phyloP scores from a whole-genome alignment of 2,113 vertebrate species.

The Cynoglossus semilaevis region DNA sequence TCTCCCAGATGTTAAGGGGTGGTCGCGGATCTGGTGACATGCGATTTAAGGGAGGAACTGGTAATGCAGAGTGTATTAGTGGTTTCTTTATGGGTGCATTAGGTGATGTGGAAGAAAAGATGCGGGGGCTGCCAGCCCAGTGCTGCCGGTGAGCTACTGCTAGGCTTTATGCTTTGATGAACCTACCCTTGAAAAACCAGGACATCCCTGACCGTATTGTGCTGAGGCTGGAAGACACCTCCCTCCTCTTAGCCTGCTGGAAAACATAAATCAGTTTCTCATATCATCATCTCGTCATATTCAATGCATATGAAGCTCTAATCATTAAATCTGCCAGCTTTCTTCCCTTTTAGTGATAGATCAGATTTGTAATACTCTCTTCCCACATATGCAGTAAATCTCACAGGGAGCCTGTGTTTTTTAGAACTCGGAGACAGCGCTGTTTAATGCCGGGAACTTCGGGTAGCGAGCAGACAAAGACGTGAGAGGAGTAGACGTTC shows the following conservation, averaged over 20 bases:
- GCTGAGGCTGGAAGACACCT: conserved; percentile 45
- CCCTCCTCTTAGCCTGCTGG: conserved; percentile 59
- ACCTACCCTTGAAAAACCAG: conserved; percentile 72
- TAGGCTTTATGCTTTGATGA: conserved; percentile 69
- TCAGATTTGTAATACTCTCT: conserved; percentile 65
- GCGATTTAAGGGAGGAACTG: conserved; percentile 54
- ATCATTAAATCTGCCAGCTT: conserved; percentile 75
- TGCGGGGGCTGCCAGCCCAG: conserved; percentile 29
- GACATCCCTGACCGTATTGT: conserved; percentile 56
- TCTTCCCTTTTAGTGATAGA: conserved; percentile 61
- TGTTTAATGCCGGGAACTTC: conserved; percentile 39
- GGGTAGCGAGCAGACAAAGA: conserved; percentile 31
- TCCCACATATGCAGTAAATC: conserved; percentile 65
- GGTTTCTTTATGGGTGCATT: conserved; percentile 70
- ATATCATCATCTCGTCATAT: conserved; percentile 75
- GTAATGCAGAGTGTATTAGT: conserved; percentile 69
- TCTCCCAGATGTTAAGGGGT: conserved; percentile 68
- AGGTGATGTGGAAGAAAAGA: conserved; percentile 59
- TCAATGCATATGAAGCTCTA: conserved; percentile 71
- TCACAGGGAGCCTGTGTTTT: conserved; percentile 53
- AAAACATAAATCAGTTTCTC: conserved; percentile 77
- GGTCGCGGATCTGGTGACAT: conserved; percentile 63
- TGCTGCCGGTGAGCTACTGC: conserved; percentile 55
- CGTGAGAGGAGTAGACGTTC: conserved; percentile 23
- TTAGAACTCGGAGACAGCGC: conserved; percentile 37